Conservation (phyloP, 2,888 invertebrate genomes). For the Drosophila sordidapex region DNA sequence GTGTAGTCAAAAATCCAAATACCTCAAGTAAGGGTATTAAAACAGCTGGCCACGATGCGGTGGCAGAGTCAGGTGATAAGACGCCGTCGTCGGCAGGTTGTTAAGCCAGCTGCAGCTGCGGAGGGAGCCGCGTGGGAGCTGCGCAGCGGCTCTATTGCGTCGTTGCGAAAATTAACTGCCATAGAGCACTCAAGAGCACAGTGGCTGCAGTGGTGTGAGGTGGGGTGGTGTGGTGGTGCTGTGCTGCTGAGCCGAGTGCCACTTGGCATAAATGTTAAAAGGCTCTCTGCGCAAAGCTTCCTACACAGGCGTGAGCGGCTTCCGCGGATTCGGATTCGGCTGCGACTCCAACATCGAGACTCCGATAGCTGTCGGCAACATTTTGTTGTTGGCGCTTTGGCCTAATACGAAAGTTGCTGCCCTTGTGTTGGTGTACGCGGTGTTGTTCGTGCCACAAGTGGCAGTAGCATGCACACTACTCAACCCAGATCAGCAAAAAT, state of each 20-base stretch:
- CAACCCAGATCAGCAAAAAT: conserved; percentile 32
- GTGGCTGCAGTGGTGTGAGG: background rate
- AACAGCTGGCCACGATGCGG: conserved; percentile 39
- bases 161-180: conserved; percentile 79
- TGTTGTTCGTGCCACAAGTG: conserved; percentile 69
- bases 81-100: conserved; percentile 55
- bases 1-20: background rate
- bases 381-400: conserved; percentile 50
- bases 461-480: conserved; percentile 61
- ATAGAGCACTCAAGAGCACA: conserved; percentile 17
- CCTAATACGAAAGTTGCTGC: conserved; percentile 78
- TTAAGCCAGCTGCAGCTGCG: conserved; percentile 68
- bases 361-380: conserved; percentile 23
- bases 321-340: conserved; percentile 42
- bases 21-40: conserved; percentile 3
- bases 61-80: conserved; percentile 63
- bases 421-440: conserved; percentile 70
- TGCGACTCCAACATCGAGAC: conserved; percentile 18
- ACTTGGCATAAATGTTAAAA: conserved; percentile 72
- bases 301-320: conserved; percentile 58
- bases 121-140: conserved; percentile 58
- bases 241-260: conserved; percentile 9
- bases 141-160: conserved; percentile 70
- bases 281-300: conserved; percentile 68
- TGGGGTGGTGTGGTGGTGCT: background rate